Evolutionary conservation across 2,888 invertebrate species (phyloP).

Genomic region (Boloria euphrosyne): DNA sequence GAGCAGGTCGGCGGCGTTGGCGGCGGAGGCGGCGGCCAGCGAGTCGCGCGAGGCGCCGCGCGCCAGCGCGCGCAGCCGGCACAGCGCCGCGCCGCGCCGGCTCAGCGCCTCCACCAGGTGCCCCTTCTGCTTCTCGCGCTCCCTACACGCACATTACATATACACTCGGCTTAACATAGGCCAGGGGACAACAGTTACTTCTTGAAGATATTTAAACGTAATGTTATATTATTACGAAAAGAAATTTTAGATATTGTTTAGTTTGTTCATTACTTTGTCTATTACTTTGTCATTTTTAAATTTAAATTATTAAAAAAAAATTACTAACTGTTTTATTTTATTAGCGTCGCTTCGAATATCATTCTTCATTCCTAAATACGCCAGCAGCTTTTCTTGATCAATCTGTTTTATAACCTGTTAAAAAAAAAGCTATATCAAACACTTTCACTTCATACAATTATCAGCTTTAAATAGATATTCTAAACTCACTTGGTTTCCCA

Average conservation of each 20-base stretch:
- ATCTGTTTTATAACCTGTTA: conserved; percentile 81
- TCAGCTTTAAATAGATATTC: too few species aligned
- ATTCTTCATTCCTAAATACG: conserved; percentile 91
- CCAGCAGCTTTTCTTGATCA: conserved; percentile 89
- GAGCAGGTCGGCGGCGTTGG: conserved; percentile 83
- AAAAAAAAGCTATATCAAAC: too few species aligned
- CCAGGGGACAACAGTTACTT: too few species aligned
- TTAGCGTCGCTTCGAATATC: conserved; percentile 91
- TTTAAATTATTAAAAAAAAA: too few species aligned
- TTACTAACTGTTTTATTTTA: conserved; percentile 89
- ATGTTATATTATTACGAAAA: too few species aligned
- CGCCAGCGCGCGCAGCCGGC: conserved; percentile 80
- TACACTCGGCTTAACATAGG: too few species aligned
- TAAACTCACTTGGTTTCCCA: too few species aligned
- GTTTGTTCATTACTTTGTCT: too few species aligned
- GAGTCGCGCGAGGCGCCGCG: conserved; percentile 72
- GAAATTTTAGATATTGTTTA: too few species aligned
- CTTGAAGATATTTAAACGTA: too few species aligned
- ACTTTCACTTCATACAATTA: too few species aligned
- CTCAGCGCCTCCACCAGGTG: conserved; percentile 90
- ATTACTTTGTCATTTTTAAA: too few species aligned
- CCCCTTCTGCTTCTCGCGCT: conserved; percentile 92
- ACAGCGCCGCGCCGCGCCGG: conserved; percentile 88
- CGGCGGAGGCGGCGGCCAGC: conserved; percentile 76
- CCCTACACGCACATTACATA: conserved; percentile 66